These are phyloP conservation scores for Bilobella aurantiaca DNA, from an alignment of 1,140 invertebrate genomes.

Conservation along the genomic window DNA sequence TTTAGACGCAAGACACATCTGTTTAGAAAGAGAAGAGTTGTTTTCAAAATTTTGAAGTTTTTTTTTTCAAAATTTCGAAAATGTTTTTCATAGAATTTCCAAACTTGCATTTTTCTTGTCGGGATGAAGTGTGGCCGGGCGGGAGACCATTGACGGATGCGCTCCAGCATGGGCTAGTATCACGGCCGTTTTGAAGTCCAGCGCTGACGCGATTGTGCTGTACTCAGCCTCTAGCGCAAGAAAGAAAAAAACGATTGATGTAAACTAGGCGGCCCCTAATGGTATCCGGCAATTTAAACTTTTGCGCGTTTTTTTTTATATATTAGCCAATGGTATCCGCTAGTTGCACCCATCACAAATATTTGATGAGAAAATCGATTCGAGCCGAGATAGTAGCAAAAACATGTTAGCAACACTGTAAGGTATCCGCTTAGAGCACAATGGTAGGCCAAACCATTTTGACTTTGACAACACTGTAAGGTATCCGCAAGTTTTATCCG, in stretches of 20 bases:
- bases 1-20: not conserved
- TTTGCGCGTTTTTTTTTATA: not conserved
- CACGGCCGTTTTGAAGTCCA: conserved; percentile 13
- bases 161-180: conserved; percentile 20
- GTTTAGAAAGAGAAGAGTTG: too few species aligned
- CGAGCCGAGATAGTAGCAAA: too few species aligned
- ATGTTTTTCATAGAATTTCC: not conserved
- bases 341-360: too few species aligned
- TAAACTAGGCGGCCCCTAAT: too few species aligned
- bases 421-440: too few species aligned
- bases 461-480: too few species aligned
- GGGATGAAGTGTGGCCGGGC: not conserved
- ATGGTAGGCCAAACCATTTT: too few species aligned
- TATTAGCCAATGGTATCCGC: too few species aligned
- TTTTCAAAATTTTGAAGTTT: too few species aligned
- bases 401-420: too few species aligned
- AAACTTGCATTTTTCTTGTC: not conserved
- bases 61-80: not conserved
- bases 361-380: not conserved
- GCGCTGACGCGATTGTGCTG: not conserved
- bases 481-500: too few species aligned
- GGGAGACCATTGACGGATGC: conserved; percentile 11
- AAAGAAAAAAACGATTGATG: not conserved
- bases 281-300: not conserved
- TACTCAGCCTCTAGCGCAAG: not conserved